A percentile compares a stretch with the other conserved stretches of the same genome.
Evolutionary conservation across 1,140 invertebrate species (phyloP).

Genomic region (Pomacea maculata): DNA sequence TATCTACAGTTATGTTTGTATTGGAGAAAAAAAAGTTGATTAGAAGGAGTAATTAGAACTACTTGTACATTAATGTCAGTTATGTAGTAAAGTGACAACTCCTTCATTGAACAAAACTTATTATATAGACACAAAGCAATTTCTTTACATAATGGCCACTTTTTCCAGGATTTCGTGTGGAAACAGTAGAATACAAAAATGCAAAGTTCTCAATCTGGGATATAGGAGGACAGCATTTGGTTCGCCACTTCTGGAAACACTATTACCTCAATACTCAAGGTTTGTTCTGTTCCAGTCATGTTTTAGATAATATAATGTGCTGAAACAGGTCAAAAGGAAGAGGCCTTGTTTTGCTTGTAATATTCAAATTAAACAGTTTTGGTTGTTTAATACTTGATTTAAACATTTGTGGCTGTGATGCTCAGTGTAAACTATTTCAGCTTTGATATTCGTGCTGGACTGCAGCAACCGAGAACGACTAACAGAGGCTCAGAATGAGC

Average conservation of each 20-base stretch:
- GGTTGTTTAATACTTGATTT: neutral
- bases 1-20: too few relatives aligned
- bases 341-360: neutral
- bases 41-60: too few relatives aligned
- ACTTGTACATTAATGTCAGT: too few relatives aligned
- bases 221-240: conserved; percentile 61
- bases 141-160: neutral
- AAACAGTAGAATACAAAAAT: conserved; percentile 63
- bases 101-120: too few relatives aligned
- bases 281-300: conserved; percentile 25
- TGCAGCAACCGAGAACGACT: conserved; percentile 98
- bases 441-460: conserved; percentile 97
- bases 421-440: conserved; percentile 34
- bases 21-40: too few relatives aligned
- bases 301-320: too few relatives aligned
- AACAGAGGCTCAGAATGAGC: conserved; percentile 92
- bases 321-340: neutral
- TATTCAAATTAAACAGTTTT: neutral
- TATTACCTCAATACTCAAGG: conserved; percentile 95
- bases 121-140: too few relatives aligned
- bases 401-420: neutral
- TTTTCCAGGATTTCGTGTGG: conserved; percentile 60
- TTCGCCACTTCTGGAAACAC: conserved; percentile 89
- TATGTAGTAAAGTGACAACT: too few relatives aligned
- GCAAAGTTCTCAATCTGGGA: conserved; percentile 62